Evolutionary conservation across 2,113 vertebrate species (phyloP).

Genomic region (Otus sunia): DNA sequence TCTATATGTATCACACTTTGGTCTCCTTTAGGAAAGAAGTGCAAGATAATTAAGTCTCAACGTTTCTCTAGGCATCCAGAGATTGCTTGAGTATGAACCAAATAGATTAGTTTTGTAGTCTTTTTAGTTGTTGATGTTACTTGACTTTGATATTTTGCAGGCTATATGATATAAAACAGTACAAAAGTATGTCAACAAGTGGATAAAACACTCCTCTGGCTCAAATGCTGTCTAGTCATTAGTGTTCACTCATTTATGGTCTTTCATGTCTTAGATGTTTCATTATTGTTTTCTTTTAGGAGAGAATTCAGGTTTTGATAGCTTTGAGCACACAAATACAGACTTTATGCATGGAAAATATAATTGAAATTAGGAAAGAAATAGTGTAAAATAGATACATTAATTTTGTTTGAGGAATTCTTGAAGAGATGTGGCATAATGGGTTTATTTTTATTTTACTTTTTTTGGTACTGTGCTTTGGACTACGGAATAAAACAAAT

Average conservation of each 20-base stretch:
- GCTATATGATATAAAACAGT: not conserved
- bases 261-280: not conserved
- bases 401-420: not conserved
- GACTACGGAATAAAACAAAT: not conserved
- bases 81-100: not conserved
- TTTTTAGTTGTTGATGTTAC: not conserved
- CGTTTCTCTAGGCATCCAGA: not conserved
- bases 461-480: not conserved
- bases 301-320: not conserved
- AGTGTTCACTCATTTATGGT: not conserved
- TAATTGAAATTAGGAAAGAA: not conserved
- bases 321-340: not conserved
- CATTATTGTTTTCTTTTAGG: not conserved
- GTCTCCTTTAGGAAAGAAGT: not conserved
- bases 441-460: no score
- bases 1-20: not conserved
- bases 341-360: not conserved
- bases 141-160: not conserved
- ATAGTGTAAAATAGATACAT: not conserved
- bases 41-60: not conserved
- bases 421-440: not conserved
- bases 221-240: not conserved
- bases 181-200: not conserved
- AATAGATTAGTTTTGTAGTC: not conserved
- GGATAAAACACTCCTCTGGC: not conserved